These are phyloP conservation scores for Caenorhabditis tropicalis DNA, from an alignment of 1,140 invertebrate species.

Conservation along the genomic window DNA sequence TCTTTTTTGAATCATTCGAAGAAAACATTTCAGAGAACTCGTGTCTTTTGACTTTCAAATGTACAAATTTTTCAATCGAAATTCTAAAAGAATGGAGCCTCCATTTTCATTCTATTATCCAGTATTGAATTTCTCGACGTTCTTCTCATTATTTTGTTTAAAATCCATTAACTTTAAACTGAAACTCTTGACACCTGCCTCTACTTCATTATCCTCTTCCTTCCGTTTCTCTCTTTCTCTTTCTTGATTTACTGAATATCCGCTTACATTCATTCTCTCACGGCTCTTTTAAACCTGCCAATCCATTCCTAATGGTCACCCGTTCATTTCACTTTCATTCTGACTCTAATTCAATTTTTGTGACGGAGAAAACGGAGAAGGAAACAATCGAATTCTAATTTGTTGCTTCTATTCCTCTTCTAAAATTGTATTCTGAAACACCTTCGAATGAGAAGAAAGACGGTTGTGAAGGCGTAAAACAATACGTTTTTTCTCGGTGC, in stretches of 20 bases:
- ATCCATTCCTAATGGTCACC: neutral
- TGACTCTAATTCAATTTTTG: neutral
- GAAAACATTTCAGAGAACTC: neutral
- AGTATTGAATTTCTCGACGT: no score
- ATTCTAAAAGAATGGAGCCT: no score
- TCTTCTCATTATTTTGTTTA: no score
- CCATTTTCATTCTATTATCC: no score
- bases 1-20: neutral
- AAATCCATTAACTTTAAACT: neutral
- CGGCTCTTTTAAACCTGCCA: conserved; percentile 3
- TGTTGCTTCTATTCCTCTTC: no score
- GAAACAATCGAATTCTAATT: neutral
- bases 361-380: neutral
- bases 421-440: no score
- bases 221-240: neutral
- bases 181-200: neutral
- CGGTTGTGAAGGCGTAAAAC: neutral
- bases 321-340: neutral
- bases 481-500: neutral
- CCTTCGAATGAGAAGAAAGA: neutral
- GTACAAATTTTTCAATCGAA: neutral
- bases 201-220: neutral
- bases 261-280: neutral
- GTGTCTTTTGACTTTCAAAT: neutral
- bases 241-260: neutral